phyloP scores from a whole-genome alignment of 2,797 vertebrate genomes.

The Malurus splendens region DNA sequence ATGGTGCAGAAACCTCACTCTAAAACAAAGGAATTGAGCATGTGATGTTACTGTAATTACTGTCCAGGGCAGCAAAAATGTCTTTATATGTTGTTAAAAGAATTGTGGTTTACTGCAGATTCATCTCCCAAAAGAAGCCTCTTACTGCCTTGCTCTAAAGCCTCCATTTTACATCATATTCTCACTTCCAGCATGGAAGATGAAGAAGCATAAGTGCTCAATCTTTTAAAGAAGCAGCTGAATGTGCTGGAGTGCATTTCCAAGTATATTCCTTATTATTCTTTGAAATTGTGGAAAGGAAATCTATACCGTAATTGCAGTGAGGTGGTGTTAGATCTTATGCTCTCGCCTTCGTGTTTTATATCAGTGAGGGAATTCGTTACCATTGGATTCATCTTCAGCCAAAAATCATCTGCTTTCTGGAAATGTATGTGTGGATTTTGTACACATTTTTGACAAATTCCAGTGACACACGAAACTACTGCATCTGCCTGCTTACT shows the following conservation, averaged over 20 bases:
- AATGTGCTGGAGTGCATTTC: neutral
- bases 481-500: neutral
- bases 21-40: neutral
- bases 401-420: neutral
- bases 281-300: neutral
- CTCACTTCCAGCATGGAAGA: neutral
- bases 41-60: neutral
- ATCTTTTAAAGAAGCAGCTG: neutral
- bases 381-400: neutral
- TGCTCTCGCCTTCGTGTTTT: neutral
- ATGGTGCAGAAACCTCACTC: neutral
- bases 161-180: neutral
- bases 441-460: neutral
- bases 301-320: neutral
- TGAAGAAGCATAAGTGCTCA: neutral
- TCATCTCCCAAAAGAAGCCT: neutral
- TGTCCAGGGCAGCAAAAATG: neutral
- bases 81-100: neutral
- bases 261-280: neutral
- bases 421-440: neutral
- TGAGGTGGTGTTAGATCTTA: neutral
- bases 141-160: neutral
- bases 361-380: neutral
- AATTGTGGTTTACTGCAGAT: neutral
- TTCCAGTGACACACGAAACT: neutral